A percentile compares a stretch with the other conserved stretches of the same genome.
Conservation (phyloP, 2,888 invertebrate species). For the Monochamus alternatus region DNA sequence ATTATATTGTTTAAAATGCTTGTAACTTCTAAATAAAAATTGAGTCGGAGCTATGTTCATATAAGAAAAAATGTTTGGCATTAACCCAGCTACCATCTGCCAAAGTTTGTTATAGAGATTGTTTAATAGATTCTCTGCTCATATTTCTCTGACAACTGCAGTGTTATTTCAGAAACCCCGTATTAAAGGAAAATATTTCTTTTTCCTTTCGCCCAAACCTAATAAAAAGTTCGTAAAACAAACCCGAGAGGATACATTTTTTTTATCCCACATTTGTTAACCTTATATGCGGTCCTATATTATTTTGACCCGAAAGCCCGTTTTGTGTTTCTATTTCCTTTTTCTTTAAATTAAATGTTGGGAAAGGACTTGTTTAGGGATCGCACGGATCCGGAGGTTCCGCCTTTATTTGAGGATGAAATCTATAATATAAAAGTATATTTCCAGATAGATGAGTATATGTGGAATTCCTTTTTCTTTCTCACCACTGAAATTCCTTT, state of each 20-base stretch:
- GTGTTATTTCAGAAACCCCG: neutral
- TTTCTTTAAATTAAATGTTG: neutral
- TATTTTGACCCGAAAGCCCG: neutral
- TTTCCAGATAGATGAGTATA: neutral
- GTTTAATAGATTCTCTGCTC: neutral
- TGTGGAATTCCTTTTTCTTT: no score
- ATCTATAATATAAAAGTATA: neutral
- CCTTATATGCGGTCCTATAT: neutral
- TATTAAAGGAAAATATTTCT: neutral
- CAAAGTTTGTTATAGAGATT: neutral
- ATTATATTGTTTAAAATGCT: no score
- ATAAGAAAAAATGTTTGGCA: no score
- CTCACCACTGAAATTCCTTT: no score
- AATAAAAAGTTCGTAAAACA: neutral
- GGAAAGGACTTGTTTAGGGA: neutral
- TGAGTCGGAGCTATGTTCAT: no score
- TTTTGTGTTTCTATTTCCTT: neutral
- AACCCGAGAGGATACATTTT: neutral
- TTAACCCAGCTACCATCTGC: no score
- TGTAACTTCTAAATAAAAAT: no score
- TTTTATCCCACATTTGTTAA: neutral
- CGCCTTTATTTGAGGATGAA: neutral
- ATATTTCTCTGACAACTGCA: neutral
- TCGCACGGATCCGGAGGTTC: neutral
- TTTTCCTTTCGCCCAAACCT: neutral